Evolutionary conservation across 2,888 invertebrate genomes (phyloP).

Genomic region (Scaptomyza polygonia): DNA sequence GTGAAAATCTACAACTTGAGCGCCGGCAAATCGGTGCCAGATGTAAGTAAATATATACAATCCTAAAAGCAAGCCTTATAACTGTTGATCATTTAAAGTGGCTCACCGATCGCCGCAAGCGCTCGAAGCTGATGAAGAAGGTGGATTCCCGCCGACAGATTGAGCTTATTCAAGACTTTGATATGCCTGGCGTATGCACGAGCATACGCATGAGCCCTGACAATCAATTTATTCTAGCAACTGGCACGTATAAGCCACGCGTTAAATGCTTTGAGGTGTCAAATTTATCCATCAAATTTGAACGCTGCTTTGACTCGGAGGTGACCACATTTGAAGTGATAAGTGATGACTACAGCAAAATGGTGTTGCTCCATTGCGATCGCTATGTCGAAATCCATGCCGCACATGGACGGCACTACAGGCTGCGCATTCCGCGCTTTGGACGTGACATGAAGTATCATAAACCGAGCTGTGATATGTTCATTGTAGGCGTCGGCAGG

Average conservation of each 20-base stretch:
- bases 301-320: slow-evolving; percentile 98
- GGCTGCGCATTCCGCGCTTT: slow-evolving; percentile 96
- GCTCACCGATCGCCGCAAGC: slow-evolving; percentile 93
- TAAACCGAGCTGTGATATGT: slow-evolving; percentile 94
- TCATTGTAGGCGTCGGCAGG: slow-evolving; percentile 93
- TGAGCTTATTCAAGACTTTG: slow-evolving; percentile 99
- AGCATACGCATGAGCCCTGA: slow-evolving; percentile 94
- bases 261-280: slow-evolving; percentile 98
- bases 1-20: slow-evolving; percentile 99
- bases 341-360: slow-evolving; percentile 98
- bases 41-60: slow-evolving; percentile 87
- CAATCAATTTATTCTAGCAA: slow-evolving; percentile 95
- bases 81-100: slow-evolving; percentile 87
- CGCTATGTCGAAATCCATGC: slow-evolving; percentile 98
- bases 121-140: slow-evolving; percentile 93
- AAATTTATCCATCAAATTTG: slow-evolving; percentile 98
- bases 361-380: slow-evolving; percentile 92
- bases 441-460: slow-evolving; percentile 97
- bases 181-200: slow-evolving; percentile 98
- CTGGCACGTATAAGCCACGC: slow-evolving; percentile 98
- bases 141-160: slow-evolving; percentile 95
- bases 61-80: not conserved
- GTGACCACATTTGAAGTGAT: slow-evolving; percentile 96
- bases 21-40: slow-evolving; percentile 97
- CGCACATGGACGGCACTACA: slow-evolving; percentile 95